phyloP scores from a whole-genome alignment of 2,888 invertebrate genomes.

The Stenolophus ochropezus region DNA sequence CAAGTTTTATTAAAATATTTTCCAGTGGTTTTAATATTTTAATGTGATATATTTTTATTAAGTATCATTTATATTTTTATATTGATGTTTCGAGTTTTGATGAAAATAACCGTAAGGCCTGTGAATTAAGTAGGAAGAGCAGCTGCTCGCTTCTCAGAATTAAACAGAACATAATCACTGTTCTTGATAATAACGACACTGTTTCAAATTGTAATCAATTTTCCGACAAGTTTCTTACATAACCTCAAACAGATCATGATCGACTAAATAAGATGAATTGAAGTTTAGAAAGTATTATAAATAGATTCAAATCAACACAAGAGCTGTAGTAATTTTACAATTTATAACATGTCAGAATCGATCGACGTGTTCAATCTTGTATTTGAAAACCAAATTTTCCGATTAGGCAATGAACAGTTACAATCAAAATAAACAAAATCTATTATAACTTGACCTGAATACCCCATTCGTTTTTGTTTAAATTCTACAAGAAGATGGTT shows the following conservation, averaged over 20 bases:
- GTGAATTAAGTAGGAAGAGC: slow-evolving; percentile 32
- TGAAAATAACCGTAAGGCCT: background rate
- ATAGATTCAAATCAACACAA: background rate
- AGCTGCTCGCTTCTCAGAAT: slow-evolving; percentile 13
- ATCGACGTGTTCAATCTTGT: background rate
- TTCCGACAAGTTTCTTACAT: background rate
- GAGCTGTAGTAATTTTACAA: background rate
- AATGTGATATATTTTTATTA: too few species aligned
- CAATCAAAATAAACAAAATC: background rate
- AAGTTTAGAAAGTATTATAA: background rate
- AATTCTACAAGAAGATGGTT: background rate
- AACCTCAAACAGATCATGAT: background rate
- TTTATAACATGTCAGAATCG: background rate
- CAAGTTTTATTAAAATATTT: too few species aligned
- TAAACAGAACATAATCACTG: slow-evolving; percentile 16
- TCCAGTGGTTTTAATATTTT: too few species aligned
- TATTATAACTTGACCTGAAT: background rate
- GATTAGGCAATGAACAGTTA: background rate
- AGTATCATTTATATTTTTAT: too few species aligned
- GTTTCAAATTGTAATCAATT: slow-evolving; percentile 13
- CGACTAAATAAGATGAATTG: background rate
- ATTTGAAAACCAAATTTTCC: background rate
- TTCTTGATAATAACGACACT: slow-evolving; percentile 9
- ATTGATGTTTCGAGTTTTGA: too few species aligned
- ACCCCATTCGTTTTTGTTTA: background rate